Evolutionary conservation across 2,888 invertebrate species (phyloP).

Genomic region (Hanleya hanleyi): DNA sequence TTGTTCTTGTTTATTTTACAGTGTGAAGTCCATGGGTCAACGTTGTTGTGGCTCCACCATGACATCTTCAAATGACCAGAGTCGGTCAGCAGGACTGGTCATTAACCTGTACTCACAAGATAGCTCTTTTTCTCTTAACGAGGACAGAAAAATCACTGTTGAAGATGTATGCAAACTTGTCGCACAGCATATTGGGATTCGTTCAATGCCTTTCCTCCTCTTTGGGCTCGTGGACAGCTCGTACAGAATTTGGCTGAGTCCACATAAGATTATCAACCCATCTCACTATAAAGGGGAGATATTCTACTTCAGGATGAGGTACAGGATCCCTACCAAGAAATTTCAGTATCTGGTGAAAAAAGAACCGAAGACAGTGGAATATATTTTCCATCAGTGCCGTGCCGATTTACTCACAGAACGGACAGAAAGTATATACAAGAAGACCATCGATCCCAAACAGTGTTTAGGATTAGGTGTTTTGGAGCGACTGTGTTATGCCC

Average conservation of each 20-base stretch:
- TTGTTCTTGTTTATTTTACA: too few species aligned
- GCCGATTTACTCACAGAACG: neutral
- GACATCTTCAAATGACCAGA: too few species aligned
- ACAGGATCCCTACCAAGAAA: neutral
- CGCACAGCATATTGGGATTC: neutral
- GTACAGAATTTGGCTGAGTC: neutral
- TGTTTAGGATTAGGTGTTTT: neutral
- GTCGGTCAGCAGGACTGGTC: too few species aligned
- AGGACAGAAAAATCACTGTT: neutral
- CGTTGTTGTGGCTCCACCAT: too few species aligned
- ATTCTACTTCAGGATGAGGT: neutral
- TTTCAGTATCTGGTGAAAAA: neutral
- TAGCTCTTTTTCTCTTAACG: too few species aligned
- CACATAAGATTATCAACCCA: neutral
- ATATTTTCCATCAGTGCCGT: neutral
- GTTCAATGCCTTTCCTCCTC: neutral
- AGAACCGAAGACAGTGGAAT: neutral
- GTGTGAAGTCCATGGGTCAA: too few species aligned
- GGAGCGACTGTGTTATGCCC: neutral
- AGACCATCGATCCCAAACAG: neutral
- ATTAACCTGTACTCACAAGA: too few species aligned
- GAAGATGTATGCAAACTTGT: neutral
- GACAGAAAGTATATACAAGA: neutral
- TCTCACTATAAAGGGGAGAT: neutral
- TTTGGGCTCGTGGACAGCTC: neutral